Conservation (phyloP, 2,113 vertebrate species). For the Ginglymostoma cirratum region DNA sequence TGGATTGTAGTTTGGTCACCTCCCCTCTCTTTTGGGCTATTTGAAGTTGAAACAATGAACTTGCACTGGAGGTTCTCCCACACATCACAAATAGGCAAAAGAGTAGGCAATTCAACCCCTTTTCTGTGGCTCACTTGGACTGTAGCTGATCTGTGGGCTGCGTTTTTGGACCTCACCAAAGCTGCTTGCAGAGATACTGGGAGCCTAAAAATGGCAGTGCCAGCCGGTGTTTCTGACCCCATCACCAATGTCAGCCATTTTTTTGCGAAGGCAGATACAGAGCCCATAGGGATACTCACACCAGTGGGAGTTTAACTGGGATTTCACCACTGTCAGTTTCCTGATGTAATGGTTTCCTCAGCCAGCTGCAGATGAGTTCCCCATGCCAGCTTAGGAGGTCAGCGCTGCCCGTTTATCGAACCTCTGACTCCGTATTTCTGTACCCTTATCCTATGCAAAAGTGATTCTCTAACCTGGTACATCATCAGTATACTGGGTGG, state of each 20-base stretch:
- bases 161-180: neutral
- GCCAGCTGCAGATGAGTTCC: neutral
- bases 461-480: too few relatives aligned
- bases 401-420: neutral
- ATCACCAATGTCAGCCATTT: too few relatives aligned
- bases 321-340: neutral
- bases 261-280: too few relatives aligned
- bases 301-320: too few relatives aligned
- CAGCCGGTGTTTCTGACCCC: neutral
- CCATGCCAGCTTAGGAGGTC: neutral
- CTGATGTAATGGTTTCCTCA: neutral
- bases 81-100: too few relatives aligned
- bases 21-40: neutral
- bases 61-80: neutral
- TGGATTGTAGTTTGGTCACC: neutral
- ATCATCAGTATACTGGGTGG: neutral
- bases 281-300: too few relatives aligned
- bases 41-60: too few relatives aligned
- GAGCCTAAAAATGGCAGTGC: neutral
- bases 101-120: neutral
- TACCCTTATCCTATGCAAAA: neutral
- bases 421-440: neutral
- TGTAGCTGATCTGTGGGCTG: neutral
- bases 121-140: neutral
- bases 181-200: neutral